Percentiles rank a stretch among this genome's conserved stretches.
phyloP scores from a whole-genome alignment of 2,888 invertebrate species.

The Pachycephus smyrnensis region DNA sequence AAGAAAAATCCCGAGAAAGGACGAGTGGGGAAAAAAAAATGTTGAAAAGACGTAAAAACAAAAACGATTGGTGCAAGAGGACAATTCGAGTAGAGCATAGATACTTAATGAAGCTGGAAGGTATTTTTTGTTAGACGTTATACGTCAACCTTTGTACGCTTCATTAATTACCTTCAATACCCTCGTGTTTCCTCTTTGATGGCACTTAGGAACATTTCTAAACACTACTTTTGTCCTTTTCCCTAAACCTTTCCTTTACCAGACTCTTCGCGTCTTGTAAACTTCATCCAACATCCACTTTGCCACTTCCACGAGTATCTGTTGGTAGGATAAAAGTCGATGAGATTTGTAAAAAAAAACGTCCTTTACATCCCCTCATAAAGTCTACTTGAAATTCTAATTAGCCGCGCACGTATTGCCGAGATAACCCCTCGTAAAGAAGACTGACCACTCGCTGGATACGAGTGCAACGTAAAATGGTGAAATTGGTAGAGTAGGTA shows the following conservation, averaged over 20 bases:
- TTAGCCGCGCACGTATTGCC: background rate
- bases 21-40: background rate
- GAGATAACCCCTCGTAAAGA: background rate
- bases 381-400: background rate
- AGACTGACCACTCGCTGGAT: background rate
- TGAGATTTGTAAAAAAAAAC: background rate
- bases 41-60: background rate
- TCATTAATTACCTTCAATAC: background rate
- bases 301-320: background rate
- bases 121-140: background rate
- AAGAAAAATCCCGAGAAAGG: background rate
- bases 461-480: background rate
- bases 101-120: background rate
- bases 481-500: background rate
- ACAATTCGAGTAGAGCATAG: background rate
- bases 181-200: background rate
- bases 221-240: background rate
- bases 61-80: background rate
- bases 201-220: background rate
- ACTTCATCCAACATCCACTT: background rate
- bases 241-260: background rate
- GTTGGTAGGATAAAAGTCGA: background rate
- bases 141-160: background rate
- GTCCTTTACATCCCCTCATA: background rate
- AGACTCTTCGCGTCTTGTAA: background rate